Conservation (phyloP, 2,113 vertebrate species). For the Pterocles burchelli region DNA sequence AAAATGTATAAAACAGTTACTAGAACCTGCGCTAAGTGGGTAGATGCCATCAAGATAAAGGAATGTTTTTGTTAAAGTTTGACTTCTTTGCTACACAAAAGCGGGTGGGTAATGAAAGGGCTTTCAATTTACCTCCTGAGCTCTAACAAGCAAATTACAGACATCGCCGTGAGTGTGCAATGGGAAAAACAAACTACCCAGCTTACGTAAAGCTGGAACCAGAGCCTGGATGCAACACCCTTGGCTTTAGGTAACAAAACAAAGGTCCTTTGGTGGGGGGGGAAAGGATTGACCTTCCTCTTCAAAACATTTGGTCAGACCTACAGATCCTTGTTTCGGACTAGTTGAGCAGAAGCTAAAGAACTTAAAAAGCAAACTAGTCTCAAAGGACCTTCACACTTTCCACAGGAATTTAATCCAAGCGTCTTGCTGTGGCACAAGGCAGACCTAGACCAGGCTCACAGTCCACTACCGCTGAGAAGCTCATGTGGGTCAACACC, state of each 20-base stretch:
- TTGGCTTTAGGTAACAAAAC: neutral
- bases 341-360: neutral
- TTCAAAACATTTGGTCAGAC: neutral
- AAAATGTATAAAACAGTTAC: slow-evolving; percentile 33
- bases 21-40: neutral
- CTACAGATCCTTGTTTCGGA: neutral
- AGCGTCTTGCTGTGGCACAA: neutral
- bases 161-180: neutral
- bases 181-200: neutral
- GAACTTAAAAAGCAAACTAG: neutral
- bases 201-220: neutral
- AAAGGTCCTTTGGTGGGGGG: neutral
- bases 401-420: neutral
- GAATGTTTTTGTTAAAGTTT: slow-evolving; percentile 59
- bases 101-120: slow-evolving; percentile 1
- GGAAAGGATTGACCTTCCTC: neutral
- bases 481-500: neutral
- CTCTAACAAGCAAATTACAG: neutral
- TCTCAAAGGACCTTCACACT: neutral
- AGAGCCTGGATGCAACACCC: neutral
- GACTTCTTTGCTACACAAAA: slow-evolving; percentile 44
- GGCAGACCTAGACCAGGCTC: neutral
- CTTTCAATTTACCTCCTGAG: slow-evolving; percentile 1
- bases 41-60: slow-evolving; percentile 66
- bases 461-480: neutral